Base-by-base conservation (phyloP, 1,140 invertebrate genomes). In the Parasteatoda tepidariorum region DNA sequence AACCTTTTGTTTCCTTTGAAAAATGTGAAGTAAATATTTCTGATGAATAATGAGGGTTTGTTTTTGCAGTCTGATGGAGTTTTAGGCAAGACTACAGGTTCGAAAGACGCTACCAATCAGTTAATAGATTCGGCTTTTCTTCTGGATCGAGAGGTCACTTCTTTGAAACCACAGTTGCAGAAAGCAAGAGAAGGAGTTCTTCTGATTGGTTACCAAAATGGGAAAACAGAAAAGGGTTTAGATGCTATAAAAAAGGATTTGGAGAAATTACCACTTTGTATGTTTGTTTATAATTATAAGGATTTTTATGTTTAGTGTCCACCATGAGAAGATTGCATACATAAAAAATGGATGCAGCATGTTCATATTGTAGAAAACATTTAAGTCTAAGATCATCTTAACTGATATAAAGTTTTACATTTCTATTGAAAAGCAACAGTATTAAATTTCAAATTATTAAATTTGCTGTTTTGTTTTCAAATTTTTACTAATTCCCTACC, bases 111-210 rank as follows among this genome's bases (percentile, higher is more conserved):
- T n/a, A 73, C 70, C 15, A 55, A 33, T 0, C 38, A 66, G 18
- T 41, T 64, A 5, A n/a, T 83, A 0, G 61, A 73, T 62, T 54
- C 81, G 18, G 55, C 81, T 22, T 41, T 28, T 33, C 33, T 62
- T 9, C 22, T 73, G 55, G 70, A 83, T 28, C n/a, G 62, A 13
- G 28, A 83, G 55, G 81, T 73, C 30, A 34, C 15, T 28, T 90
- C 90, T 61, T 87, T 93, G 26, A 87, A 90, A 75, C 90, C 91
- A 1, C 89, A 90, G 34, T 87, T 94, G 5, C 86, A 88, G 6
- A 83, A 88, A 18, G 91, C 92, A 2, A 89, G 89, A 54, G 83
- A 85, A 0, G 87, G 88, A 0, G 91, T 91, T 2, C 87, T 88
- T 1, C 85, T 88, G 0, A 88, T 93, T 2, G 89, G 88, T 24